Percentiles rank a stretch among this genome's conserved stretches.
Evolutionary conservation across 2,797 vertebrate species (phyloP).

Genomic region (Pseudomugil gertrudae): DNA sequence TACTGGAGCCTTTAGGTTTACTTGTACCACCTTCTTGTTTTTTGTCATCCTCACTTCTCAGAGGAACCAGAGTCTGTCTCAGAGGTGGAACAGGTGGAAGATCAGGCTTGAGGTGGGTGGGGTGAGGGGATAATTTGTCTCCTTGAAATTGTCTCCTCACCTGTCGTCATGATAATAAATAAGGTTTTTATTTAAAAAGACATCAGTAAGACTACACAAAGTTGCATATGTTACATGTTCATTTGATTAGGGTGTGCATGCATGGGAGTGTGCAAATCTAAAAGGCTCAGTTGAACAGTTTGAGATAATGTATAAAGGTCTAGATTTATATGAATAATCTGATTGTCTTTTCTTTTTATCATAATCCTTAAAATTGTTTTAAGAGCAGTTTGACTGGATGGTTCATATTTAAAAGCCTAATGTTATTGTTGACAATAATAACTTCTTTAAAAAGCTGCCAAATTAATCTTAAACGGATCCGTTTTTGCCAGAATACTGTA

Average conservation of each 20-base stretch:
- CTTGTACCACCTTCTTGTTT: constrained; percentile 16
- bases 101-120: constrained; percentile 20
- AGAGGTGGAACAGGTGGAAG: constrained; percentile 43
- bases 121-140: constrained; percentile 68
- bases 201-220: not conserved
- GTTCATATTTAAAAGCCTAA: not conserved
- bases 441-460: not conserved
- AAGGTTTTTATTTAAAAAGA: not conserved
- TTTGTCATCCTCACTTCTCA: constrained; percentile 25
- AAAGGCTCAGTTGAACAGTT: not conserved
- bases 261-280: not conserved
- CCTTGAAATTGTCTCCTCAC: constrained; percentile 74
- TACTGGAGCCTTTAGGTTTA: constrained; percentile 57
- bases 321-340: not conserved
- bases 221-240: not conserved
- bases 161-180: constrained; percentile 78
- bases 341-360: not conserved
- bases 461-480: not conserved
- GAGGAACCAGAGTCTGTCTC: constrained; percentile 64
- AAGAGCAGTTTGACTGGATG: not conserved
- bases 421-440: not conserved
- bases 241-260: not conserved
- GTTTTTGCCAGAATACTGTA: too few relatives aligned
- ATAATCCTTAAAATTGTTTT: not conserved
- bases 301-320: not conserved